These are phyloP conservation scores for Astreopora myriophthalma DNA, from an alignment of 64 coral and sea anemone genomes.

Conservation along the genomic window DNA sequence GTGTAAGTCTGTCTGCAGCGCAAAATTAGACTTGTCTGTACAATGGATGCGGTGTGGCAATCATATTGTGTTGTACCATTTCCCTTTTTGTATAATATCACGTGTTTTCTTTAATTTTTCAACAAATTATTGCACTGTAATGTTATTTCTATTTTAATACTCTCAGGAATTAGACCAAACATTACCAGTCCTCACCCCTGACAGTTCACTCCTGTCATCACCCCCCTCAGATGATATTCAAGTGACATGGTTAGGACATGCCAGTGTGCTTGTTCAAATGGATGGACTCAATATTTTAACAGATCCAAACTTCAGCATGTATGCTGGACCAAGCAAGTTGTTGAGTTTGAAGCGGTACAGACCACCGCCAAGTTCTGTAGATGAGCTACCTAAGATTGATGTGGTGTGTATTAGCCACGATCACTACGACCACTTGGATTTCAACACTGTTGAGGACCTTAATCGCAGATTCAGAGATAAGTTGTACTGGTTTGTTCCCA, in stretches of 20 bases:
- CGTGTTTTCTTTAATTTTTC: not conserved
- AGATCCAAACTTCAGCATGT: slow-evolving; percentile 67
- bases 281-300: slow-evolving; percentile 71
- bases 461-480: slow-evolving; percentile 56
- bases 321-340: slow-evolving; percentile 33
- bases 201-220: slow-evolving; percentile 46
- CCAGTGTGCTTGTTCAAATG: slow-evolving; percentile 70
- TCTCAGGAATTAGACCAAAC: slow-evolving; percentile 50
- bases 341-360: slow-evolving; percentile 76
- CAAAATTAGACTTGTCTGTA: no score
- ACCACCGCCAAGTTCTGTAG: slow-evolving; percentile 73
- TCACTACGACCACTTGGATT: slow-evolving; percentile 92
- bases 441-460: slow-evolving; percentile 51
- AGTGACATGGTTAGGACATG: slow-evolving; percentile 85
- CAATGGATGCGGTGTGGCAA: no score
- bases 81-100: no score
- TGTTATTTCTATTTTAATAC: not conserved
- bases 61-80: no score
- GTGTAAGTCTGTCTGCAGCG: no score
- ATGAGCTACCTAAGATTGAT: slow-evolving; percentile 79
- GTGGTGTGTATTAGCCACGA: slow-evolving; percentile 92
- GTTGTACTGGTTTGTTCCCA: slow-evolving; percentile 87
- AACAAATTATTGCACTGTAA: not conserved
- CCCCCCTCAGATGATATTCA: slow-evolving; percentile 46
- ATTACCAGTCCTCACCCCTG: slow-evolving; percentile 65